Conservation (phyloP, 2,113 vertebrate genomes). For the Pelvicachromis taeniatus region DNA sequence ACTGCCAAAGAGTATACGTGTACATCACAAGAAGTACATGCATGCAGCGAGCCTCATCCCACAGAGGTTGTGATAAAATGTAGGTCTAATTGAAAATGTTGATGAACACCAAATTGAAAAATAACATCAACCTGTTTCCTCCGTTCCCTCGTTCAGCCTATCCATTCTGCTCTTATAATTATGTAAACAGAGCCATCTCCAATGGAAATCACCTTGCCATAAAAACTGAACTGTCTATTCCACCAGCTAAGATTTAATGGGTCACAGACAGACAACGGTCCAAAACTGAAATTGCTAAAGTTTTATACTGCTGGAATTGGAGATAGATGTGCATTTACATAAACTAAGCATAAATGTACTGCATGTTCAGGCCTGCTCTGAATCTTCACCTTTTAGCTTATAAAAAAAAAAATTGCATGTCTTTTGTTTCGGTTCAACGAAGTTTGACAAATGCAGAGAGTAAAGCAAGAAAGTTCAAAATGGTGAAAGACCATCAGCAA, state of each 20-base stretch:
- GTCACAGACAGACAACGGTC: conserved; percentile 50
- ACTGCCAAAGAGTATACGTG: neutral
- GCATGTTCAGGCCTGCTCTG: conserved; percentile 45
- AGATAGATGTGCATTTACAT: conserved; percentile 42
- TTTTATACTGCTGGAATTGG: conserved; percentile 52
- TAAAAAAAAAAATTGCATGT: conserved; percentile 40
- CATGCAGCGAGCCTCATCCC: neutral
- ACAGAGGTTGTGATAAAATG: neutral
- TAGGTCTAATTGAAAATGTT: neutral
- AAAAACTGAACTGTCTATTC: neutral
- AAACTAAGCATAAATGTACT: conserved; percentile 48
- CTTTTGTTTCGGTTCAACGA: conserved; percentile 48
- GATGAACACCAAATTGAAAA: neutral
- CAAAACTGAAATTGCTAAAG: conserved; percentile 55
- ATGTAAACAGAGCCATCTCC: conserved; percentile 51
- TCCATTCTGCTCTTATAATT: conserved; percentile 35
- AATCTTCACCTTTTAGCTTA: conserved; percentile 50
- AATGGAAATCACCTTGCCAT: conserved; percentile 50
- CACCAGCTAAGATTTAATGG: conserved; percentile 30
- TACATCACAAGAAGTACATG: neutral
- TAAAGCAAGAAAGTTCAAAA: conserved; percentile 14
- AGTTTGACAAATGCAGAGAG: conserved; percentile 45
- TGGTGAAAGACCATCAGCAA: neutral
- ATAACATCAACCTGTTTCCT: conserved; percentile 11
- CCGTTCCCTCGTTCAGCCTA: conserved; percentile 13